Evolutionary conservation across 2,888 invertebrate species (phyloP).

Genomic region (Thelaira solivaga): DNA sequence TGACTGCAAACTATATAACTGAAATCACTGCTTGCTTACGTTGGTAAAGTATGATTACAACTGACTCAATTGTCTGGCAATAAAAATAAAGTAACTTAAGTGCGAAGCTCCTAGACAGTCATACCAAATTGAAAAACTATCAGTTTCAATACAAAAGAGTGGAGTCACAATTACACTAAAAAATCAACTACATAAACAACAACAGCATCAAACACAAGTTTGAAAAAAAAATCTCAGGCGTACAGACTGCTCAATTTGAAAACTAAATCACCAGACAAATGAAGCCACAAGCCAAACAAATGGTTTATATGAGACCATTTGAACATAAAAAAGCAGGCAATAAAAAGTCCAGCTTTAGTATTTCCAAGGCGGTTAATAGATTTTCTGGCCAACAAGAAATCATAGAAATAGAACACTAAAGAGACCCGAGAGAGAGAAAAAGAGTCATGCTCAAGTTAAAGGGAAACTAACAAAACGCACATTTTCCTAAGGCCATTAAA

Average conservation of each 20-base stretch:
- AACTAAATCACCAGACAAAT: constrained; percentile 43
- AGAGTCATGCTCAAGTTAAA: no score
- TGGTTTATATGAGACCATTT: neutral
- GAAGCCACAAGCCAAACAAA: constrained; percentile 21
- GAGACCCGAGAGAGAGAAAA: no score
- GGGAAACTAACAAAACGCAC: no score
- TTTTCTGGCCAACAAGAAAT: no score
- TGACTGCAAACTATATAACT: no score
- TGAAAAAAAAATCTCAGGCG: constrained; percentile 34
- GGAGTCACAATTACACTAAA: no score
- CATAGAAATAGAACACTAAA: no score
- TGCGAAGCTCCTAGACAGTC: constrained; percentile 51
- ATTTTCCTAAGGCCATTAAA: no score
- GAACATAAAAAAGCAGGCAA: neutral
- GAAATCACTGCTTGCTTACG: no score
- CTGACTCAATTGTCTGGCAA: constrained; percentile 58
- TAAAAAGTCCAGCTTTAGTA: neutral
- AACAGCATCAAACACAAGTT: constrained; percentile 2
- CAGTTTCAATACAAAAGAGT: neutral
- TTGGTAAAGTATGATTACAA: constrained; percentile 56
- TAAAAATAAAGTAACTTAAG: constrained; percentile 60
- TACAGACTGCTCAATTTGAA: constrained; percentile 25
- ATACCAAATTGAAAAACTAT: constrained; percentile 29
- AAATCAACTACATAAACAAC: constrained; percentile 3
- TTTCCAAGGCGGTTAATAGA: no score